Base-by-base conservation (phyloP, 2,113 vertebrate genomes). In the Martes martes region DNA sequence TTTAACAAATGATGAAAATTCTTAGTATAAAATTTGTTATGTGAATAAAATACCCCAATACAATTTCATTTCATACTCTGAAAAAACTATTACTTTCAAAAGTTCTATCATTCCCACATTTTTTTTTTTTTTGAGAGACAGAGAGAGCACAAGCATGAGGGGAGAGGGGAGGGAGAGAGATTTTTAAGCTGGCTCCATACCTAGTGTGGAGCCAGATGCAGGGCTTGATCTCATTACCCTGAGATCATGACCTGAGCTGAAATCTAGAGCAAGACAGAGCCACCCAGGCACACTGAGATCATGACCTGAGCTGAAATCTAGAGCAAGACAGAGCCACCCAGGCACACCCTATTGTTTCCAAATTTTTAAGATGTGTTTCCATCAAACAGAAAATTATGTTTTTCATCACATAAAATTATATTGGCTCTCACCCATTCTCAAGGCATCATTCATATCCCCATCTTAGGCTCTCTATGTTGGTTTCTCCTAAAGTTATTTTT, bases 1-100 rank as follows among this genome's bases (percentile, higher is more conserved):
- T 95, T 95, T 91, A 84, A 93, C 57, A 84, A 79, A 93, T 2
- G 50, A 52, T 93, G 18, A 76, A 96, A 92, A 82, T 69, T 67
- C 3, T 94, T 87, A 73, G 6, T 59, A 65, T 61, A 74, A 92
- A 69, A 50, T 86, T 1, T 61, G 15, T 94, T 92, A 57, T 28
- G 4, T 61, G 57, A 94, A 61, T 63, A 67, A 87, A 81, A 36
- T 81, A 61, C 2, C 9, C 59, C 81, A 52, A 26, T 33, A 57
- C 2, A 50, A 59, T 55, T 92, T 91, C 61, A 79, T 74, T 85
- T 87, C 16, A 81, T 91, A n/a, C 61, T 71, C 23, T 93, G 55
- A 73, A 88, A 84, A 76, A 88, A 79, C 28, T 52, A 23, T 71
- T 81, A 59, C 45, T 94, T 89, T 82, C 18, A 73, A 89, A 93